Base-by-base conservation (phyloP, 2,113 vertebrate species). In the Larimichthys polyactis region DNA sequence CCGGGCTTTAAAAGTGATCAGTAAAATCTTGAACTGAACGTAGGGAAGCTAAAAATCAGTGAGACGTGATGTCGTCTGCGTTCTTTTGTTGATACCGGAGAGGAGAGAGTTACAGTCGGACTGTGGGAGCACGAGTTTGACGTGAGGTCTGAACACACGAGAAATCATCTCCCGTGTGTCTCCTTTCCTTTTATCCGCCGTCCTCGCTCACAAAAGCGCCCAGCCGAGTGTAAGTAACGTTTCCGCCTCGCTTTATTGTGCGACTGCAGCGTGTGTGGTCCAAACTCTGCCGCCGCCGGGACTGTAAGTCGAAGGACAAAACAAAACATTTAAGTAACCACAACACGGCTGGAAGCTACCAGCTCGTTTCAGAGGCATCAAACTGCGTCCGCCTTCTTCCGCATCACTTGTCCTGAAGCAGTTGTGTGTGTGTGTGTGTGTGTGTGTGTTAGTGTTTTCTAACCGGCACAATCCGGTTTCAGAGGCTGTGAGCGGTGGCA, bases 401-500 rank as follows among this genome's bases (percentile, higher is more conserved):
- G 17, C 83, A 81, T 85, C 85, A 75, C 78, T 83, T 75, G 66
- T 70, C 69, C 72, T 82, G 40, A 9, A 79, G 78, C 79, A 71
- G 73, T 59, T 11, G 20, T 68, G 74, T 44, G 52, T 78, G 59
- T 6, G 48, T 75, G 71, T 78, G 8, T 4, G 69, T 40, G 10
- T 27, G 59, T 60, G 58, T 60, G 27, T 27, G 24, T 14, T 7
- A 36, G 32, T 40, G 65, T 55, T 22, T 57, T 65, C 57, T 87
- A 75, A 91, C 91, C 54, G 88, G 88, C 44, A 11, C 48, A 83
- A 92, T 92, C 90, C 82, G 81, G 84, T 91, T 92, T 83, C 22
- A 19, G 52, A 85, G 59, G 88, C 84, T 87, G 17, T 66, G 22
- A 75, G 44, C 49, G 11, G 29, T 62, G 86, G 79, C 84, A 81